Evolutionary conservation across 2,797 vertebrate genomes (phyloP).

Genomic region (Choloepus didactylus): DNA sequence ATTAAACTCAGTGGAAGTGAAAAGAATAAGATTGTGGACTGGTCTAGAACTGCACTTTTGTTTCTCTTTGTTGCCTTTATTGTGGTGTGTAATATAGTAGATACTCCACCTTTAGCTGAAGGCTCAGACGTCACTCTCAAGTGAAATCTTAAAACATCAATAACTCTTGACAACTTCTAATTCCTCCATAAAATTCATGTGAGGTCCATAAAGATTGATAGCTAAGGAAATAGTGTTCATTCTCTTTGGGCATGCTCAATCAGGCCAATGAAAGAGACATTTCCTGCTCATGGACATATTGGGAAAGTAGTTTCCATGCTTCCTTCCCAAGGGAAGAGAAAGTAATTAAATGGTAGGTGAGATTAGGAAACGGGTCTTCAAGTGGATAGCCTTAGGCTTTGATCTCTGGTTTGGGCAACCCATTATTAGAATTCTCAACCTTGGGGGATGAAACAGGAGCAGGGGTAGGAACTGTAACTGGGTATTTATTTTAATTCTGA

Average conservation of each 20-base stretch:
- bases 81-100: neutral
- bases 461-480: neutral
- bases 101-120: neutral
- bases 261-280: neutral
- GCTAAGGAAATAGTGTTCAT: neutral
- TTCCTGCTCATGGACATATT: neutral
- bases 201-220: neutral
- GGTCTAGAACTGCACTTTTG: neutral
- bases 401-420: neutral
- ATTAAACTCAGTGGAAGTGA: neutral
- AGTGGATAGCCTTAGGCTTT: neutral
- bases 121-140: conserved; percentile 15
- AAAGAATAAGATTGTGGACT: neutral
- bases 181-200: neutral
- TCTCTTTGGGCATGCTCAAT: neutral
- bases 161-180: neutral
- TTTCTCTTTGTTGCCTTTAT: neutral
- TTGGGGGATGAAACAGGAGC: neutral
- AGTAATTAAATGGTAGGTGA: neutral
- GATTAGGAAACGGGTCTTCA: neutral
- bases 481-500: neutral
- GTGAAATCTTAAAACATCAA: conserved; percentile 15
- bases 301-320: neutral
- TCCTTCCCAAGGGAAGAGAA: neutral
- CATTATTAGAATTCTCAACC: neutral